Percentiles rank a stretch among this genome's conserved stretches.
These are phyloP conservation scores for Actinia equina DNA, from an alignment of 64 coral and sea anemone genomes.

Conservation along the genomic window DNA sequence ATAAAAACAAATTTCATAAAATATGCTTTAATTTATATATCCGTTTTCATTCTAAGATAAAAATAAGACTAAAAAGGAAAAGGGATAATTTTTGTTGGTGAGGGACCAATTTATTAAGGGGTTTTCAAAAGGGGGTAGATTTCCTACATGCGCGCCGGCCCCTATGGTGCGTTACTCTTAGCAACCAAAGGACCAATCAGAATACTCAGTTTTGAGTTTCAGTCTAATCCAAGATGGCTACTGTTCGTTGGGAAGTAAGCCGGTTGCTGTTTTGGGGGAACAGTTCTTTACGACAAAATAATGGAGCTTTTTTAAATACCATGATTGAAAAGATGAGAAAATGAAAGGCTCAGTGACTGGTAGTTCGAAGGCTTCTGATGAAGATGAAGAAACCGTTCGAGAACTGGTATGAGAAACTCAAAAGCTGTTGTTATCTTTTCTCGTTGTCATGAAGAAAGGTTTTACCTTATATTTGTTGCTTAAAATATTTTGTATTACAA, in stretches of 20 bases:
- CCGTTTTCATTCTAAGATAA: neutral
- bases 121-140: neutral
- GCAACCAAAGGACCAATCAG: slow-evolving; percentile 30
- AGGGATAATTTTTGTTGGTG: neutral
- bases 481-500: neutral
- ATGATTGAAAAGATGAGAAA: slow-evolving; percentile 21
- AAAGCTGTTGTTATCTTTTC: neutral
- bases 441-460: neutral
- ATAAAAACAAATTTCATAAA: neutral
- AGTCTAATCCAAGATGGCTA: slow-evolving; percentile 63
- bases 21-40: neutral
- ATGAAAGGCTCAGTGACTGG: slow-evolving; percentile 43
- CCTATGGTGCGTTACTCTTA: neutral
- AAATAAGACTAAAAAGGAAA: neutral
- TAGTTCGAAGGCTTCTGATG: slow-evolving; percentile 43
- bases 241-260: neutral
- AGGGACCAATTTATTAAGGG: neutral
- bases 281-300: neutral
- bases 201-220: slow-evolving; percentile 15
- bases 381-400: slow-evolving; percentile 65
- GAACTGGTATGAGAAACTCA: slow-evolving; percentile 50
- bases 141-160: neutral
- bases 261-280: neutral
- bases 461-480: neutral
- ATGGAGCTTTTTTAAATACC: neutral